Base-by-base conservation (phyloP, 2,888 invertebrate species). In the Lithodes maja region DNA sequence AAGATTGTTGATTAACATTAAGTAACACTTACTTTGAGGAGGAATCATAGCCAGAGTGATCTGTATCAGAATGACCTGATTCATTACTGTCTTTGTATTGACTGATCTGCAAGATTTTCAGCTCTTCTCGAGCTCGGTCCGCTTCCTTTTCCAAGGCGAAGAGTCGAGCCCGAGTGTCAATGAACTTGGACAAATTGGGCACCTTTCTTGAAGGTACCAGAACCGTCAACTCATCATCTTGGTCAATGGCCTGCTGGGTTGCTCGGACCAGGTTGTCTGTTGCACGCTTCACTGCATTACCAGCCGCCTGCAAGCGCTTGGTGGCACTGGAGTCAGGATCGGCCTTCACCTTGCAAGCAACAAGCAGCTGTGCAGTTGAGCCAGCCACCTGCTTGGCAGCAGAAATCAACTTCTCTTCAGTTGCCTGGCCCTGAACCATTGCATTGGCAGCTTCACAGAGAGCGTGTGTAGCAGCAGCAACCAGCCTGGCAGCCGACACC, bases 271-370 rank as follows among this genome's bases (percentile, higher is more conserved):
- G 94, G 94, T 98, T 98, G 94, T 99, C 99, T 0, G 99, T 99
- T 2, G 99, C 99, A 91, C 98, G 95, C 94, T 99, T 99, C 1
- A 99, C 99, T 2, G 98, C 98, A 92, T 98, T 99, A 15, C 99
- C 99, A 0, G 99, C 99, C 15, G 97, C 96, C 94, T 98, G 97
- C 33, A 92, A 88, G 17, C 92, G 87, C 79, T 98, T 96, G 83
- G 99, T 99, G 5, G 98, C 97, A 92, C 98, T 97, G 5, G 98
- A 98, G 90, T 98, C 97, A 0, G 98, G 97, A 94, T 99, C 99
- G 0, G 99, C 99, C 94, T 99, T 99, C 89, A 99, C 99, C 95
- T 99, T 99, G 94, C 99, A 99, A 0, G 99, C 99, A 79, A 99
- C 99, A 85, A 99, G 94, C 87, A 99, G 95, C 93, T 99, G 99